Evolutionary conservation across 2,113 vertebrate species (phyloP), one percentile per base, ranked within the genome.

Genomic region (Campylorhamphus procurvoides): DNA sequence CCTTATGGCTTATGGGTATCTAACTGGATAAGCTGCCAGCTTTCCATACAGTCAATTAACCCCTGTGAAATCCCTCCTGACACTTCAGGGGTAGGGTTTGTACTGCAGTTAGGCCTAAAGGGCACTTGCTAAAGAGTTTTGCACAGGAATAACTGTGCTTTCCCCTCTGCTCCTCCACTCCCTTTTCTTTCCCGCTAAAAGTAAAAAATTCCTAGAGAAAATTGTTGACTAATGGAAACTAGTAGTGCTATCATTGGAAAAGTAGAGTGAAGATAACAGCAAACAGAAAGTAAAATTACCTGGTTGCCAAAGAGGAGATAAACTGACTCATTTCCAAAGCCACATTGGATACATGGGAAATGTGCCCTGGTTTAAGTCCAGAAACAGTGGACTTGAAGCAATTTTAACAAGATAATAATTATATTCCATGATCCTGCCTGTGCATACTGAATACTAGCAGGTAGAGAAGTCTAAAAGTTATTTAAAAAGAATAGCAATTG

Each of bases 161-260:
- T 31, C 6, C 12, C n/a, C 66, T 63, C 40, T 40, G 10, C 3
- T 3, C 17, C 4, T 4, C 3, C 1, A 2, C 0, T 1, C 7
- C 3, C 18, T 23, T 20, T 49, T 22, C 13, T 42, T 49, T 50
- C 37, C 27, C 46, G 47, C 18, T 27, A 0, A 44, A 81, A 79
- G 8, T 55, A 67, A 89, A 86, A 50, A 44, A 46, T 10, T 71
- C n/a, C 6, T n/a, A 39, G 18, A 17, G 53, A 69, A 84, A 67
- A 75, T 8, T 40, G 60, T 23, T 60, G 82, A 76, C 14, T 27
- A 56, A 4, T 37, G 17, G 22, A 74, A 74, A 50, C 17, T 7
- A 47, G 18, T 11, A 59, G 37, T 9, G 27, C 9, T 40, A 62
- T 6, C 18, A 29, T 1, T 59, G 52, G 27, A 67, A 67, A 40